Percentiles rank a stretch among this genome's conserved stretches.
phyloP scores from a whole-genome alignment of 2,113 vertebrate species.

The Empidonax traillii region DNA sequence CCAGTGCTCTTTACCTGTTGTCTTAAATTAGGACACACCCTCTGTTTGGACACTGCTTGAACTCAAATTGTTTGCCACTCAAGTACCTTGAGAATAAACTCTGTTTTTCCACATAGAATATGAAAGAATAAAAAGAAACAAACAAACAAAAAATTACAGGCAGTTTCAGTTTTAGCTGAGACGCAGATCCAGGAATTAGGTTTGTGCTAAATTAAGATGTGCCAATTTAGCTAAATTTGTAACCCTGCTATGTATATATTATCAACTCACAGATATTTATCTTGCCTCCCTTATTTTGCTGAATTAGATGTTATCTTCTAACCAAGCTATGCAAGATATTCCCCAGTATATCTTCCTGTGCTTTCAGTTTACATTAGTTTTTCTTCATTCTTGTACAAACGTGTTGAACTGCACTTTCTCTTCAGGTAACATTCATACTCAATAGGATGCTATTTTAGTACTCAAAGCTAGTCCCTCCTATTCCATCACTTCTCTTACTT shows the following conservation, averaged over 20 bases:
- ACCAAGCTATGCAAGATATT: background rate
- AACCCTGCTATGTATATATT: background rate
- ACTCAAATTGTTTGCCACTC: background rate
- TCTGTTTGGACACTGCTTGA: background rate
- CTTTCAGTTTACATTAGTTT: background rate
- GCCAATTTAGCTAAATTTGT: background rate
- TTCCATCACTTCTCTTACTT: background rate
- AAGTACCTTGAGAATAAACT: background rate
- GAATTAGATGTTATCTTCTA: background rate
- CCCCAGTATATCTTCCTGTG: rapidly evolving
- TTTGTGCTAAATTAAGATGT: background rate
- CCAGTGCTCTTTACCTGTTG: background rate
- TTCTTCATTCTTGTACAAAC: background rate
- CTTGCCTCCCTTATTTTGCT: background rate
- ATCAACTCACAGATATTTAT: background rate
- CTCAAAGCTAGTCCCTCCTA: background rate
- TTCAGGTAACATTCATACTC: background rate
- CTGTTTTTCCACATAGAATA: background rate
- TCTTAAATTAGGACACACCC: background rate
- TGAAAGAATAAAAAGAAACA: background rate
- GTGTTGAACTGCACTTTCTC: background rate
- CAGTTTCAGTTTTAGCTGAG: background rate
- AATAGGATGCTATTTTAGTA: background rate
- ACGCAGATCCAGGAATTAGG: background rate
- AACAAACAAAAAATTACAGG: background rate